Conservation (phyloP, 2,797 vertebrate species). For the Tachyglossus aculeatus region DNA sequence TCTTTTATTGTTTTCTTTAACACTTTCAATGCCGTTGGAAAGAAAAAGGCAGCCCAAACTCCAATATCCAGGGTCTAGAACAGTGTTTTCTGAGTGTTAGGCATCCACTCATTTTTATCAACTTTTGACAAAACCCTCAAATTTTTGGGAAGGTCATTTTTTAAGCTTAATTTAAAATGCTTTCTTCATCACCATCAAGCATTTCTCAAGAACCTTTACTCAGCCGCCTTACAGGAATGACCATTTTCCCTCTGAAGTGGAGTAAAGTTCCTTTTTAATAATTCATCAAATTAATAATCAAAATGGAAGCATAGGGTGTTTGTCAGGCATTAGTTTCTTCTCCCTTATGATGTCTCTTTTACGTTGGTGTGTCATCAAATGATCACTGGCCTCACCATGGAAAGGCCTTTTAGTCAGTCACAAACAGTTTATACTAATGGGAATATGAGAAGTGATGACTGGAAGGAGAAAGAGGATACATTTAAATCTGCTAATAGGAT, state of each 20-base stretch:
- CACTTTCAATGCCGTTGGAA: slow-evolving; percentile 60
- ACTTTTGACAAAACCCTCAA: not conserved
- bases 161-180: not conserved
- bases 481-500: not conserved
- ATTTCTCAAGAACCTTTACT: not conserved
- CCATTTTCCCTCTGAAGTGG: not conserved
- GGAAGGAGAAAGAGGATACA: not conserved
- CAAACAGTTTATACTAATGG: not conserved
- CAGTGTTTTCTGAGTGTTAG: not conserved
- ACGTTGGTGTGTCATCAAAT: not conserved
- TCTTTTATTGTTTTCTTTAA: slow-evolving; percentile 82
- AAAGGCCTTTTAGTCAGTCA: not conserved
- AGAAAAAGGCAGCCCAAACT: too few species aligned
- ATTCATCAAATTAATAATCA: not conserved
- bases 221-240: too few species aligned
- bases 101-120: not conserved
- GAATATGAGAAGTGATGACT: not conserved
- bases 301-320: not conserved
- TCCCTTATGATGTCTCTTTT: not conserved
- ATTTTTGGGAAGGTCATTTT: not conserved
- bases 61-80: too few species aligned
- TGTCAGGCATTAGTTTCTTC: not conserved
- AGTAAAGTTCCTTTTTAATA: not conserved
- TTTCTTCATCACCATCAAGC: not conserved
- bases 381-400: not conserved